These are phyloP conservation scores for Procambarus clarkii DNA, from an alignment of 1,140 invertebrate species.

Conservation along the genomic window DNA sequence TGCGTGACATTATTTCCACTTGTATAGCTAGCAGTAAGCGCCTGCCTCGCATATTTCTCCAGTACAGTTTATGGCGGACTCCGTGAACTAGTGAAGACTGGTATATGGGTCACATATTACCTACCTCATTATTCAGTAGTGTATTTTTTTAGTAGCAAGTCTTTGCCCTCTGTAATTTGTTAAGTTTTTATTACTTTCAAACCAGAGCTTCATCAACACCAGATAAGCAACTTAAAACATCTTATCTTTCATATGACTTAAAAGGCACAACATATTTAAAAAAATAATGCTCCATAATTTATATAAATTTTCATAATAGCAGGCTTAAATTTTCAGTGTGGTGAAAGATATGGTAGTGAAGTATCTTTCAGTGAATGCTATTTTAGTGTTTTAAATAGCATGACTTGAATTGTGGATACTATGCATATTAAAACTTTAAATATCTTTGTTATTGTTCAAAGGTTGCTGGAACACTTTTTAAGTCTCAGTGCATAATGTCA, in stretches of 20 bases:
- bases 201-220: constrained; percentile 34
- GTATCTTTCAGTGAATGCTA: constrained; percentile 55
- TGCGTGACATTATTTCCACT: neutral
- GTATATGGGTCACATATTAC: constrained; percentile 56
- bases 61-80: constrained; percentile 35
- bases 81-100: constrained; percentile 32
- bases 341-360: constrained; percentile 35
- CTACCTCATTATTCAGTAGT: constrained; percentile 62
- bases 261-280: neutral
- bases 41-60: constrained; percentile 30
- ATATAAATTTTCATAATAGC: neutral
- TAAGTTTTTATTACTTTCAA: constrained; percentile 3
- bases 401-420: constrained; percentile 55
- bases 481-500: neutral
- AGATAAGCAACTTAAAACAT: constrained; percentile 22
- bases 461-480: neutral
- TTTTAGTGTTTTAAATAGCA: constrained; percentile 63
- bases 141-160: constrained; percentile 39
- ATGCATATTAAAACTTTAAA: constrained; percentile 27
- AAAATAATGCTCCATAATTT: neutral
- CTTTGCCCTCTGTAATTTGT: neutral
- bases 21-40: constrained; percentile 16
- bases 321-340: constrained; percentile 4
- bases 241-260: neutral
- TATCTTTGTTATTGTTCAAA: constrained; percentile 14